Evolutionary conservation across 2,888 invertebrate species (phyloP), one percentile per base, ranked within the genome.

Genomic region (Papilio protenor): DNA sequence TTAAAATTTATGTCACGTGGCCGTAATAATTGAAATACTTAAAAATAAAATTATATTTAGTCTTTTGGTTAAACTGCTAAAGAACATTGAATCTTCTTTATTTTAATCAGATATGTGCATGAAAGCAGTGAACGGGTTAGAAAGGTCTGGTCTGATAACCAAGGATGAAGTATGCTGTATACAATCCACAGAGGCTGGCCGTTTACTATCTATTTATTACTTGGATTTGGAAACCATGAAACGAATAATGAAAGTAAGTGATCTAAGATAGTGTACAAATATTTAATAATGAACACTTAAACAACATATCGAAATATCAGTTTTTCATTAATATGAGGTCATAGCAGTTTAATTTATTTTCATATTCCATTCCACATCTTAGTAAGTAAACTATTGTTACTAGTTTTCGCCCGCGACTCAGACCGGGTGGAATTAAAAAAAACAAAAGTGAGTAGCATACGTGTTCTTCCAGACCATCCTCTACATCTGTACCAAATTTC

Each of bases 151-250:
- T 0, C 94, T 98, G 81, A 95, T 97, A 45, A 93, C 93, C 0
- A 96, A 96, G 94, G 95, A 95, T 78, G 92, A 93, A 88, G 95
- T 90, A 0, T 86, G 92, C 79, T 95, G 95, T 82, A 95, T 97
- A 75, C 87, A 89, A 75, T 95, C 97, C 0, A 97, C 96, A 0
- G 92, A 93, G 70, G 95, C 95, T 0, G 97, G 97, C 0, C 90
- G 93, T 47, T 92, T 97, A 57, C 97, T 97, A 97, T 97, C 97
- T 6, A 92, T 96, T 78, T 97, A 96, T 88, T 96, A 96, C 85
- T 87, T 96, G 73, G 96, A 96, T 77, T 96, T 97, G 87, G 96
- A 96, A 83, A 97, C 97, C 3, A 97, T 98, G 96, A 96, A 96
- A 86, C 89, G 95, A 69, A 96, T 97, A 83, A 95, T 95, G 87